Evolutionary conservation across 2,888 invertebrate species (phyloP).

Genomic region (Nineta flava): DNA sequence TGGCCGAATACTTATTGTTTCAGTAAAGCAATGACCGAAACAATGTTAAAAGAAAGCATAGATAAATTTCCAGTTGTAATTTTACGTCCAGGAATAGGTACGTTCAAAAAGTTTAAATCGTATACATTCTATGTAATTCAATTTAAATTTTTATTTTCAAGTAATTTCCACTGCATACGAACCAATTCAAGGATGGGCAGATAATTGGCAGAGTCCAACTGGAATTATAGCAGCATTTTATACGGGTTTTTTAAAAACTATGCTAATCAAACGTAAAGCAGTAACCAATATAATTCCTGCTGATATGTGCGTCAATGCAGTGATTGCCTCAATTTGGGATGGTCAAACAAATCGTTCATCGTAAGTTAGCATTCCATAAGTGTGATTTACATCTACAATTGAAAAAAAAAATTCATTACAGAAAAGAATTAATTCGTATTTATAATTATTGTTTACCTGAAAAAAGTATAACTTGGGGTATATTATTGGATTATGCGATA

Average conservation of each 20-base stretch:
- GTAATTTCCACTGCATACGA: slow-evolving; percentile 45
- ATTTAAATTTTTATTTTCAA: slow-evolving; percentile 18
- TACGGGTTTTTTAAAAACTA: slow-evolving; percentile 33
- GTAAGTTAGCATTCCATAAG: not conserved
- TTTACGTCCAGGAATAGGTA: slow-evolving; percentile 78
- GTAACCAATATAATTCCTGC: not conserved
- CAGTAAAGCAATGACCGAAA: slow-evolving; percentile 77
- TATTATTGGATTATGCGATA: not conserved
- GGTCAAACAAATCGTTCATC: not conserved
- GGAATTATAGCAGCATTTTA: slow-evolving; percentile 55
- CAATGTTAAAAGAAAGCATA: slow-evolving; percentile 46
- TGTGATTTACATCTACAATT: too few relatives aligned
- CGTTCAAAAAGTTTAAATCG: slow-evolving; percentile 12
- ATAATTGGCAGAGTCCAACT: slow-evolving; percentile 83
- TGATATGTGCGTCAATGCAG: not conserved
- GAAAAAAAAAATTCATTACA: not conserved
- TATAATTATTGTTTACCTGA: not conserved
- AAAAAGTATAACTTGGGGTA: not conserved
- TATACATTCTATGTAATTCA: not conserved
- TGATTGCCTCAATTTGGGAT: not conserved
- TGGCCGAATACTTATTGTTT: slow-evolving; percentile 87
- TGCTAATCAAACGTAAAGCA: not conserved
- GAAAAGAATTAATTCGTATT: not conserved
- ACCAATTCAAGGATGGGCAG: slow-evolving; percentile 71
- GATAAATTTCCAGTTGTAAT: slow-evolving; percentile 57